Base-by-base conservation (phyloP, 2,888 invertebrate species). In the Anoncus sp. region DNA sequence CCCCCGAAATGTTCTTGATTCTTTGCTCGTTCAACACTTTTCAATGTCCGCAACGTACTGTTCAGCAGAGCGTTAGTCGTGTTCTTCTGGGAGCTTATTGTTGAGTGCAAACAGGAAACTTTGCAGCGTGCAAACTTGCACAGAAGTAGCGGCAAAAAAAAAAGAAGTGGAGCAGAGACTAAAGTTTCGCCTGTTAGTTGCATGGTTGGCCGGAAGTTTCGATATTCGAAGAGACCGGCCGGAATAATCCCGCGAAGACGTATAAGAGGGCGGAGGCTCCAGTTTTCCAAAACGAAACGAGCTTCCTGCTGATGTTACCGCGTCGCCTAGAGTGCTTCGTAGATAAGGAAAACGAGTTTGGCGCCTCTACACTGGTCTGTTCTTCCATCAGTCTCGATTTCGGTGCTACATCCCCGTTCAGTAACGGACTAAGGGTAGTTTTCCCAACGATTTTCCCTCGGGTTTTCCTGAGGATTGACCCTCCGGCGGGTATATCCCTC, bases 311-410 rank as follows among this genome's bases (percentile, higher is more conserved):
- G 73, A 71, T 45, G 51, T 18, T 38, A 43, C 12, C 22, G 35
- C 18, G 55, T 7, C 38, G 24, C 35, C 9, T 12, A 31, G 38
- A 63, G 49, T 72, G 40, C 55, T 67, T 22, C 3, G 18, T 14
- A 60, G 74, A 78, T 78, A 62, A 74, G 65, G 47, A 40, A 63
- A 74, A 74, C 53, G 70, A 74, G 77, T 74, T 74, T 75, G 49
- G n/a, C 40, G 51, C 74, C 60, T 43, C 43, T 60, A 22, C 2
- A 43, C 38, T 6, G 59, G 10, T 65, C 53, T 38, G 45, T 73
- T 63, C 55, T 59, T 57, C 74, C 77, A 77, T 77, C 74, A 77
- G 69, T 77, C 77, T 77, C 65, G 70, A 77, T 77, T 70, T 77
- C 66, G 59, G 53, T 38, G 10, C 35, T 49, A 55, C 73, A 51